Base-by-base conservation (phyloP, 2,888 invertebrate species). In the Thereva nobilitata region DNA sequence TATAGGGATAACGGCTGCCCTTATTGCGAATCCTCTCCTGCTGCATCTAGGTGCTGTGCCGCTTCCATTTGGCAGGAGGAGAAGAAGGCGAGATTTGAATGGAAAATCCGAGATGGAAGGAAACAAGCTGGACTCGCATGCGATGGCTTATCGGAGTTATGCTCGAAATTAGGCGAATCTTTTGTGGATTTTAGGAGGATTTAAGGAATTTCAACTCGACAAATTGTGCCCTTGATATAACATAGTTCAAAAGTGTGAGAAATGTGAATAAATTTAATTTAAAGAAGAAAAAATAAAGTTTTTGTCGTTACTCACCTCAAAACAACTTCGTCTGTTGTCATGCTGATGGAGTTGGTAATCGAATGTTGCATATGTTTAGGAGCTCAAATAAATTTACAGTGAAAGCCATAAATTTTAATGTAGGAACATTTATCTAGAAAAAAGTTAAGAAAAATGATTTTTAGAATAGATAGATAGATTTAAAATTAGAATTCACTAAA, bases 1-100 rank as follows among this genome's bases (percentile, higher is more conserved):
- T n/a, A 80, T 90, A 55, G 92, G 92, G 44, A 91, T 91, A 40
- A 91, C 92, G 1, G 92, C 92, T 34, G 88, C 92, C 10, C 82
- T 92, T 67, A 89, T 90, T 64, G 86, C 86, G 72, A 91, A 92
- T 80, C 92, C 93, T 4, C 84, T 92, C 61, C 84, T 93, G 9
- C 79, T 93, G 44, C 92, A 92, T 77, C 83, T 93, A 50, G 91
- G 92, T 37, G 88, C 90, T 0, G 83, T 91, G 6, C 85, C 88
- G 10, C 90, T 89, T 10, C 81, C 84, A 70, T 72, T 71, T 77
- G 12, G 54, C 23, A 54, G 44, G 34, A 44, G 47, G 9, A 44
- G 64, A 23, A 44, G 64, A 38, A 53, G 64, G 34, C 4, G 47
- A 12, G 53, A 44, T 44, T 38, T 54, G 38, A 55, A 45, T 47